Conservation (phyloP, 2,888 invertebrate genomes). For the Plagodis pulveraria region DNA sequence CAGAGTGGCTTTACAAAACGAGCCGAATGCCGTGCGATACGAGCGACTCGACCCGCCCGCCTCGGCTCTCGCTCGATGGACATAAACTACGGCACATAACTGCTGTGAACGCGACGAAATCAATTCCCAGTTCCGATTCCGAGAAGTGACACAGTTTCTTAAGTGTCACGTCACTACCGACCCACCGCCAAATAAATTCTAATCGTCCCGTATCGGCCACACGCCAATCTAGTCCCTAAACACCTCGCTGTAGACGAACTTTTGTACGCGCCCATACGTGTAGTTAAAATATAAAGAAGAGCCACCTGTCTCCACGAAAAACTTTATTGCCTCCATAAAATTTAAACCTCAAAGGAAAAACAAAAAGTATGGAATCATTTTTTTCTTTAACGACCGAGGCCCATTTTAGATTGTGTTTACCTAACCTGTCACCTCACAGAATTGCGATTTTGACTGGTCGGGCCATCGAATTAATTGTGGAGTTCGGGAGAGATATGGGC, state of each 20-base stretch:
- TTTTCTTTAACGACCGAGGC: conserved; percentile 73
- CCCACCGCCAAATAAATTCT: conserved; percentile 82
- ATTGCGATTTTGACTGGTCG: conserved; percentile 82
- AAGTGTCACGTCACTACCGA: conserved; percentile 84
- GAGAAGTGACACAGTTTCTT: conserved; percentile 84
- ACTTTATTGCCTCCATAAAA: conserved; percentile 83
- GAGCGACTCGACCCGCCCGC: conserved; percentile 41
- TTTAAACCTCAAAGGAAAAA: conserved; percentile 82
- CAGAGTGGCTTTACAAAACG: conserved; percentile 66
- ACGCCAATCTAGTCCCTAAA: conserved; percentile 75
- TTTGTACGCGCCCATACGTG: conserved; percentile 59
- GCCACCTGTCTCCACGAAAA: conserved; percentile 84
- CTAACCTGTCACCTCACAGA: conserved; percentile 83
- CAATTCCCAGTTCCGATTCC: conserved; percentile 83
- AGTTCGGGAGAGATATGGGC: conserved; percentile 76
- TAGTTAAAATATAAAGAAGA: conserved; percentile 81
- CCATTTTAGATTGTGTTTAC: conserved; percentile 83
- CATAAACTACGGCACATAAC: conserved; percentile 80
- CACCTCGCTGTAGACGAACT: conserved; percentile 61
- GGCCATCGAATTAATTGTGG: conserved; percentile 78
- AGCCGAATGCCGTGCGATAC: conserved; percentile 42
- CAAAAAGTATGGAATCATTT: conserved; percentile 69
- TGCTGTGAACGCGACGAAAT: conserved; percentile 81
- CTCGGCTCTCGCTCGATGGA: conserved; percentile 44
- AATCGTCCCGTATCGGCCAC: conserved; percentile 58